Evolutionary conservation across 2,888 invertebrate species (phyloP), one percentile per base, ranked within the genome.

Genomic region (Drosophila leonis): DNA sequence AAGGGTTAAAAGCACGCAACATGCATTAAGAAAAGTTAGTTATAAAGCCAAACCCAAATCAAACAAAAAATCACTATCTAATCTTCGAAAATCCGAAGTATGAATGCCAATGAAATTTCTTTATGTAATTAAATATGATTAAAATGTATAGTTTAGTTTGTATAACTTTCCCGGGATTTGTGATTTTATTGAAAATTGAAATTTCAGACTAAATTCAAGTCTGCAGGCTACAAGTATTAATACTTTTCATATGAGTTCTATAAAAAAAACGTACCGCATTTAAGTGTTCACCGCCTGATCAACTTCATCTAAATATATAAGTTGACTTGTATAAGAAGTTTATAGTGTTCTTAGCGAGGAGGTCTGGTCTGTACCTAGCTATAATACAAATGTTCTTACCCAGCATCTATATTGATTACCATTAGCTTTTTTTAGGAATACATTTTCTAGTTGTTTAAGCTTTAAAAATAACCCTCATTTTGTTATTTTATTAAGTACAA

Each of bases 21-120:
- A 80, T 75, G 75, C 80, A 80, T 35, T 33, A 8, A 67, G 4
- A 42, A 54, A 54, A 82, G 82, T 91, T 82, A 86, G 79, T 85
- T 51, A 62, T n/a, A 20, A 37, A 33, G 70, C 80, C 82, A 86
- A 79, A 78, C 86, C 88, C 85, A 81, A 70, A 48, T 39, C 9
- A 57, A 64, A 10, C 35, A 7, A 41, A 42, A 6, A 2, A 4
- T 6, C n/a, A 20, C 42, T 0, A 9, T 41, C 1, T 12, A 31
- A 41, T 44, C n/a, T 66, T 44, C 65, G 44, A 48, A 37, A 18
- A 18, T 20, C 42, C 33, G 37, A 52, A 48, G 48, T 5, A 10
- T 7, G 6, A 42, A 18, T 24, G 35, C 37, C 49, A 33, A 12
- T 18, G 18, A 52, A 67, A 67, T 12, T 52, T 27, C 1, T 18